These are phyloP conservation scores for Penaeus vannamei DNA, from an alignment of 1,140 invertebrate species.

Conservation along the genomic window DNA sequence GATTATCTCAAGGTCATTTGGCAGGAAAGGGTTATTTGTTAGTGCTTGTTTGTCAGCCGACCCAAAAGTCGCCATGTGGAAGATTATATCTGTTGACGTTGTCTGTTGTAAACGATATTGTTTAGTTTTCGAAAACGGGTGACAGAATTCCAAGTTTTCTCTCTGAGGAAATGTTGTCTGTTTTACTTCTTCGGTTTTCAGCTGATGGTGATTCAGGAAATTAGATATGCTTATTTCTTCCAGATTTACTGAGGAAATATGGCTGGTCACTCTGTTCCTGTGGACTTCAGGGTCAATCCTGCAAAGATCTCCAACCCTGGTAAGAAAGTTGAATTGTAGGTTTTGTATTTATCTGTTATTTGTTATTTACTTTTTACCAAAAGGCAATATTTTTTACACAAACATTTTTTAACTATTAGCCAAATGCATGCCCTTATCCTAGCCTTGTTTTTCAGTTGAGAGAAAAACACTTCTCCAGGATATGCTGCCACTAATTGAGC, in stretches of 20 bases:
- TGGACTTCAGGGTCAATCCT: slow-evolving; percentile 85
- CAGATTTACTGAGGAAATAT: slow-evolving; percentile 72
- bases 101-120: no score
- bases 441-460: slow-evolving; percentile 72
- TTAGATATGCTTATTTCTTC: background rate
- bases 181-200: no score
- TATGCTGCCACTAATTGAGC: slow-evolving; percentile 79
- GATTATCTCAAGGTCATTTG: no score
- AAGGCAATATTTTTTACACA: background rate
- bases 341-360: background rate
- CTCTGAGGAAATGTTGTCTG: no score
- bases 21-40: no score
- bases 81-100: no score
- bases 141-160: no score
- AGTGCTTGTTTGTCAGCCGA: no score
- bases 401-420: background rate
- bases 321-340: slow-evolving; percentile 43
- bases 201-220: no score
- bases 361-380: background rate
- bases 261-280: slow-evolving; percentile 85
- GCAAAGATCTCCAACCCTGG: slow-evolving; percentile 77
- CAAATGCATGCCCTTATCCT: background rate
- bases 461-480: slow-evolving; percentile 79
- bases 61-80: no score
- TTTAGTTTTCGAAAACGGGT: no score